Percentiles rank a stretch among this genome's conserved stretches.
Conservation (phyloP, 2,797 vertebrate species). For the Aplochiton taeniatus region DNA sequence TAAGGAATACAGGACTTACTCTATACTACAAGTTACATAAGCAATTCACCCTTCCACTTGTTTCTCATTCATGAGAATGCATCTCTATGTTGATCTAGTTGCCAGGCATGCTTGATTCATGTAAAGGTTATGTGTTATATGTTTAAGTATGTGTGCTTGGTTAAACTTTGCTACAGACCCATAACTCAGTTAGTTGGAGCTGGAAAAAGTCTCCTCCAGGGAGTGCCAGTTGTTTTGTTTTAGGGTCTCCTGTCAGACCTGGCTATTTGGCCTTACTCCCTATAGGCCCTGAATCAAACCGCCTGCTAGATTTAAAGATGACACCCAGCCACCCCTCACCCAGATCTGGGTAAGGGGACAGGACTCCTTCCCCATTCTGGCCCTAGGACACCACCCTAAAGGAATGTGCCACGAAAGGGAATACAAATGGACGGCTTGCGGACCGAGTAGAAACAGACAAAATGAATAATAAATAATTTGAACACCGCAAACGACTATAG, state of each 20-base stretch:
- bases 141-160: constrained; percentile 9
- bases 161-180: neutral
- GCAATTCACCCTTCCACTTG: too few species aligned
- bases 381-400: constrained; percentile 32
- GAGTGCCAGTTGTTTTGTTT: constrained; percentile 58
- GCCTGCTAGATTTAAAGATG: constrained; percentile 57
- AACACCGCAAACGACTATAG: too few species aligned
- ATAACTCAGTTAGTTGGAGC: constrained; percentile 39
- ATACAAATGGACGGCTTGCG: too few species aligned
- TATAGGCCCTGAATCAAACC: constrained; percentile 61
- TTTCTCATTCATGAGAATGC: too few species aligned
- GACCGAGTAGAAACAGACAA: too few species aligned
- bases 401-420: neutral
- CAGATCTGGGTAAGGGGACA: constrained; percentile 30
- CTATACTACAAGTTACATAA: neutral
- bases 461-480: too few species aligned
- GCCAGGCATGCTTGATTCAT: constrained; percentile 35
- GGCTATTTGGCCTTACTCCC: constrained; percentile 64
- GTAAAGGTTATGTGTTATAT: constrained; percentile 34
- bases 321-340: constrained; percentile 55
- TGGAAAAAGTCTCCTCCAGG: constrained; percentile 27
- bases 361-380: constrained; percentile 38
- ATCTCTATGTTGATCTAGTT: too few species aligned
- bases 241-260: constrained; percentile 66
- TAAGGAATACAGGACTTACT: too few species aligned